Percentiles rank a stretch among this genome's conserved stretches.
Evolutionary conservation across 2,113 vertebrate species (phyloP).

Genomic region (Crotophaga sulcirostris): DNA sequence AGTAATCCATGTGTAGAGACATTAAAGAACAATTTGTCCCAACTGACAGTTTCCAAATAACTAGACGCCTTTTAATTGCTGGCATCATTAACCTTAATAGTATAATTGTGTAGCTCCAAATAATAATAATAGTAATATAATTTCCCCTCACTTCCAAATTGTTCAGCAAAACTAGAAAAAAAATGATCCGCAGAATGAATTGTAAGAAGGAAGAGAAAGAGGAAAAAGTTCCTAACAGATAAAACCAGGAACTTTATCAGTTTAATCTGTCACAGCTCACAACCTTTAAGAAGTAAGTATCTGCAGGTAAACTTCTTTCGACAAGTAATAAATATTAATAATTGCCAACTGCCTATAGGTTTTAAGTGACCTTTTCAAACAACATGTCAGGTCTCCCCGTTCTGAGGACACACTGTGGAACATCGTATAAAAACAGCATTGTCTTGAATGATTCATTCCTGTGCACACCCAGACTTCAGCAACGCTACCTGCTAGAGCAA

Average conservation of each 20-base stretch:
- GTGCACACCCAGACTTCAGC: background rate
- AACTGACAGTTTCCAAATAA: slow-evolving; percentile 78
- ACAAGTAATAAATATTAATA: slow-evolving; percentile 77
- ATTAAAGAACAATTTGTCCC: slow-evolving; percentile 78
- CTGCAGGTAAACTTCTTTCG: slow-evolving; percentile 45
- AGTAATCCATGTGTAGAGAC: slow-evolving; percentile 74
- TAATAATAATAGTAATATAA: slow-evolving; percentile 61
- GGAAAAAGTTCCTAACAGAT: background rate
- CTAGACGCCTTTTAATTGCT: slow-evolving; percentile 82
- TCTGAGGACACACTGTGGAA: slow-evolving; percentile 26
- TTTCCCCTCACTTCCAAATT: slow-evolving; percentile 44
- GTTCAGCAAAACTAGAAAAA: slow-evolving; percentile 44
- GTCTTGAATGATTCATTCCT: slow-evolving; percentile 58
- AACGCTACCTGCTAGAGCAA: slow-evolving; percentile 39
- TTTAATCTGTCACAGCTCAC: slow-evolving; percentile 57
- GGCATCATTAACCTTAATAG: slow-evolving; percentile 84
- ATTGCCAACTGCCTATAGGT: slow-evolving; percentile 57
- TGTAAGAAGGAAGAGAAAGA: slow-evolving; percentile 10
- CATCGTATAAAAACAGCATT: background rate
- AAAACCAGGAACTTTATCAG: slow-evolving; percentile 55
- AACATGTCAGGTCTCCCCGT: slow-evolving; percentile 53
- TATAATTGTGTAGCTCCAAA: slow-evolving; percentile 71
- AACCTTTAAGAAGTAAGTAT: slow-evolving; percentile 60
- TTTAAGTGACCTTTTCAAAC: slow-evolving; percentile 72
- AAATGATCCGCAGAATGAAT: background rate